Percentiles rank a stretch among this genome's conserved stretches.
phyloP scores from a whole-genome alignment of 2,113 vertebrate species.

The Sus scrofa region DNA sequence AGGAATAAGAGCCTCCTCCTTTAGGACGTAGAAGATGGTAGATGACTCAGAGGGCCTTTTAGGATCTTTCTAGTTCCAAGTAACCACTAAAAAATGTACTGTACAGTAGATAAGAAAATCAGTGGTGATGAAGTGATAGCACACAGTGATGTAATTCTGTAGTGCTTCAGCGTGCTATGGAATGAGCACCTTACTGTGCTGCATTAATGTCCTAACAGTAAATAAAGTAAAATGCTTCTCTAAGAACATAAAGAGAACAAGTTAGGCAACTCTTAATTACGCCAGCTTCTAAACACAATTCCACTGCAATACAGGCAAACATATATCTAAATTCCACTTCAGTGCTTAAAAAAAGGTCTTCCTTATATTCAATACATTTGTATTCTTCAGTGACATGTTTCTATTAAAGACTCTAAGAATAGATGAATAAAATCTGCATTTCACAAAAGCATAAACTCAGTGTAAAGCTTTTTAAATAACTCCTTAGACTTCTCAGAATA shows the following conservation, averaged over 20 bases:
- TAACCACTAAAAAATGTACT: neutral
- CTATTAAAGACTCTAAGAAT: neutral
- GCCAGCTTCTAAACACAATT: constrained; percentile 21
- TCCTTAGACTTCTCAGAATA: constrained; percentile 3
- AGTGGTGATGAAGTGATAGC: neutral
- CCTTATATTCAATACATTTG: neutral
- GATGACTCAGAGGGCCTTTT: neutral
- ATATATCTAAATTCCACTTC: neutral
- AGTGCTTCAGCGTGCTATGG: neutral
- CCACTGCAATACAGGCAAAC: neutral
- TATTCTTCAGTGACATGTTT: neutral
- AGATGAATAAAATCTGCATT: neutral
- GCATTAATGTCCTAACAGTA: neutral
- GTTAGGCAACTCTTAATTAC: neutral
- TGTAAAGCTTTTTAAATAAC: neutral
- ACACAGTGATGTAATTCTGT: neutral
- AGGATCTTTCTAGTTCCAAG: neutral
- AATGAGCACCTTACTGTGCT: neutral
- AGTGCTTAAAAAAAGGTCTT: neutral
- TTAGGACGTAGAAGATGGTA: neutral
- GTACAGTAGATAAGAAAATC: neutral
- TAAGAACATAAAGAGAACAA: neutral
- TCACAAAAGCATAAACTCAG: neutral
- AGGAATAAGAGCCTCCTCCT: neutral
- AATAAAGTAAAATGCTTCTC: neutral